Base-by-base conservation (phyloP, 2,113 vertebrate genomes). In the Platysternon megacephalum region DNA sequence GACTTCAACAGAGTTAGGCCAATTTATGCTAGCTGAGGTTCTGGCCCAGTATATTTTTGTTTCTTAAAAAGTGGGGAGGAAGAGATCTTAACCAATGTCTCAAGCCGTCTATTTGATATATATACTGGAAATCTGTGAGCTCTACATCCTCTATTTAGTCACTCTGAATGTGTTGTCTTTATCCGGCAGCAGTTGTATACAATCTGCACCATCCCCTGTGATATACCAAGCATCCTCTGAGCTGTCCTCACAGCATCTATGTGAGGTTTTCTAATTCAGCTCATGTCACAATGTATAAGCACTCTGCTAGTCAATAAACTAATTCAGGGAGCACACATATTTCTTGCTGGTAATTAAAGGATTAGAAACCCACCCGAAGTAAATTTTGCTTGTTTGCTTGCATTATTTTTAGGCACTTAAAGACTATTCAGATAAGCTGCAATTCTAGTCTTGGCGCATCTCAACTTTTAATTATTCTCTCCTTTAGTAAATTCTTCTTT, bases 311-410 rank as follows among this genome's bases (percentile, higher is more conserved):
- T 87, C 56, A 58, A 32, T 51, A 81, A 87, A 89, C 9, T 84
- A n/a, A 29, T 89, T 61, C 26, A 85, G 35, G 8, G 10, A 21
- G 1, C 46, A 5, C 82, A 42, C 2, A 79, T 13, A 29, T 92
- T 79, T 94, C 21, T 86, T 94, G 86, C 46, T 52, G 16, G 83
- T 94, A 86, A 84, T 94, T 94, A 89, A 4, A 26, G n/a, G 29
- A 90, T 93, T 86, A 88, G 8, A 19, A 93, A 79, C 8, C 86
- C 17, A 1, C 14, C 24, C 90, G 8, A 79, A 90, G 35, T 91
- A 84, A 48, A 52, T 91, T 82, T 93, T 82, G 6, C 32, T 93
- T 97, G 32, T 85, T 93, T 94, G 19, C 28, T 11, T 89, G 11
- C 1, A 51, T 92, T 86, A 48, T 86, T 90, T 93, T 65, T 13